Percentiles rank a stretch among this genome's conserved stretches.
Evolutionary conservation across 2,888 invertebrate species (phyloP).

Genomic region (Apamea crenata): DNA sequence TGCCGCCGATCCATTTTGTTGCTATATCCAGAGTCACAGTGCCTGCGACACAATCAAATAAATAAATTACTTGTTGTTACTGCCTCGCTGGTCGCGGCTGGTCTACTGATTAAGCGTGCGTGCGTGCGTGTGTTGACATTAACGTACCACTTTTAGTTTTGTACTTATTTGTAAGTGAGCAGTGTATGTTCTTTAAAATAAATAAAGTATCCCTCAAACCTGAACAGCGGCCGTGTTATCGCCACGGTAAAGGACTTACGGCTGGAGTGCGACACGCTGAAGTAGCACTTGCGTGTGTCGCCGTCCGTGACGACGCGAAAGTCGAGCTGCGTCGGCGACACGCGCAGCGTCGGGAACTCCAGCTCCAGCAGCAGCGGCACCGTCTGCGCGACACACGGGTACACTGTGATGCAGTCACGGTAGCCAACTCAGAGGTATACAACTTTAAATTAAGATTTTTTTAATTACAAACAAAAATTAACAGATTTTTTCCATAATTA

Average conservation of each 20-base stretch:
- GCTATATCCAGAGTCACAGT: constrained; percentile 69
- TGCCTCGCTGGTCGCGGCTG: background rate
- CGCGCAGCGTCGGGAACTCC: constrained; percentile 75
- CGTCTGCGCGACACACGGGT: constrained; percentile 64
- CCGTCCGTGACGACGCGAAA: constrained; percentile 80
- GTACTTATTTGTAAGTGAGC: too few species aligned
- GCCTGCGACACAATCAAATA: constrained; percentile 60
- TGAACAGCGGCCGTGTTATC: too few species aligned
- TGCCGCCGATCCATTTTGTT: constrained; percentile 71
- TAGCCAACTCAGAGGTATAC: background rate
- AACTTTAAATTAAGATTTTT: background rate
- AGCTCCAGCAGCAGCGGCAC: constrained; percentile 76
- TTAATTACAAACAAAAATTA: background rate
- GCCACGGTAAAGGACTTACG: constrained; percentile 70
- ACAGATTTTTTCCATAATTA: too few species aligned
- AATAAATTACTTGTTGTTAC: background rate
- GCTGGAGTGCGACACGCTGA: constrained; percentile 80
- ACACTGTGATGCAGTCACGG: background rate
- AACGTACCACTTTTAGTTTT: background rate
- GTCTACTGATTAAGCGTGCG: background rate
- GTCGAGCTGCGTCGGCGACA: constrained; percentile 74
- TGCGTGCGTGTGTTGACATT: background rate
- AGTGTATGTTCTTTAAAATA: background rate
- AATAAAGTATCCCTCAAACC: background rate
- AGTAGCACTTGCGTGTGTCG: constrained; percentile 78